Conservation (phyloP, 1,140 invertebrate species). For the Drosophila serrata region DNA sequence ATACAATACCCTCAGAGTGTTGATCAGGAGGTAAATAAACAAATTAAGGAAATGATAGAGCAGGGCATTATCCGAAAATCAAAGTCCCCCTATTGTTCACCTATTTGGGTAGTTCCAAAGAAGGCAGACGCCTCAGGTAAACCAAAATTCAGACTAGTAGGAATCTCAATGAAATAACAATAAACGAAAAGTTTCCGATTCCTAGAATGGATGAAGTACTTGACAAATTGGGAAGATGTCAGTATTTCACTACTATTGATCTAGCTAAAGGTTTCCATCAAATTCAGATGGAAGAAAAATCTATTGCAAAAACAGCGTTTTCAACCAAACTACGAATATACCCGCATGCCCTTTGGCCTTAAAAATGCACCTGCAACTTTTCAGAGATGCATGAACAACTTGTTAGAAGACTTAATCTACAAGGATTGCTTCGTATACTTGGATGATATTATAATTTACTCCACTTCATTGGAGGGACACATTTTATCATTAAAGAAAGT, state of each 20-base stretch:
- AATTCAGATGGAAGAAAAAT: no score
- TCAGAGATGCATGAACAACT: no score
- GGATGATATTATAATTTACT: no score
- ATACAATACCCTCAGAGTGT: background rate
- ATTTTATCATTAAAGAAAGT: no score
- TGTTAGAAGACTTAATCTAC: no score
- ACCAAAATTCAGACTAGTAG: background rate
- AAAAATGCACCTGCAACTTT: no score
- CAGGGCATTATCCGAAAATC: background rate
- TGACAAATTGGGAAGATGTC: background rate
- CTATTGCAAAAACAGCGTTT: no score
- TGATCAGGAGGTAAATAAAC: background rate
- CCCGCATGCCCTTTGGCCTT: no score
- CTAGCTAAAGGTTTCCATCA: background rate
- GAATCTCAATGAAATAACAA: background rate
- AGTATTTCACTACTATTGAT: background rate
- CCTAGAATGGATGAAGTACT: background rate
- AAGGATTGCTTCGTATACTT: no score
- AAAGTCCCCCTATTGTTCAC: background rate
- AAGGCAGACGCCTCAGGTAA: background rate
- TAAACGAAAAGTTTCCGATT: background rate
- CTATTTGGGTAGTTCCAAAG: background rate
- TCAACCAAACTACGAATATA: no score
- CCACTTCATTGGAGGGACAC: no score
- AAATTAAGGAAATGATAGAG: background rate